Evolutionary conservation across 2,113 vertebrate genomes (phyloP), one percentile per base, ranked within the genome.

Genomic region (Dipodomys spectabilis): DNA sequence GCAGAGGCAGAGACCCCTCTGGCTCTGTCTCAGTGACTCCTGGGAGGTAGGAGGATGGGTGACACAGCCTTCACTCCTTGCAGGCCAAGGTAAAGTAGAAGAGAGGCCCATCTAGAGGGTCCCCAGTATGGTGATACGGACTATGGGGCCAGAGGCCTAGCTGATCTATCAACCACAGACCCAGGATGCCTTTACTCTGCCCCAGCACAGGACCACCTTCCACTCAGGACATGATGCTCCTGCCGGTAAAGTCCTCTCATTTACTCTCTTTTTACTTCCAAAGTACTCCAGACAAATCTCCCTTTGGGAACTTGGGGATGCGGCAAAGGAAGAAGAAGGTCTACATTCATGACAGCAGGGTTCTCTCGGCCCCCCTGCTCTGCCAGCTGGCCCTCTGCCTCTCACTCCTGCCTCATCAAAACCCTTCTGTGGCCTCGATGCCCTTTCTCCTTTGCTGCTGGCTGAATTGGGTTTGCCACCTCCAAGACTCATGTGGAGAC

Each of bases 341-440:
- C 49, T 81, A 25, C 45, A 10, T 5, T 53, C 15, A 1, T 72
- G 73, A 72, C 69, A 68, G 11, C 9, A 44, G 27, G 7, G 53
- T 3, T 7, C 28, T 23, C 7, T 86, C 19, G 16, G 2, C 16
- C n/a, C 15, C n/a, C 53, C 18, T 27, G 4, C 3, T 1, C 79
- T 78, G 22, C 10, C 8, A 64, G 32, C 1, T 6, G 20, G 27
- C 80, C 64, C 75, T 23, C 69, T 25, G 25, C 7, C 69, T 75
- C 35, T 9, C 22, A 27, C 15, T 30, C 7, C 19, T 28, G 64
- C 18, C 19, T 28, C 5, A 23, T 10, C 10, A 67, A 15, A 27
- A 5, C 2, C 20, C 32, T n/a, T 62, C 25, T 0, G 0, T 15
- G 12, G 19, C 35, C 45, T 79, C 18, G 6, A 2, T 0, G 19